These are phyloP conservation scores for Agriopis marginaria DNA, from an alignment of 2,888 invertebrate species.

Conservation along the genomic window DNA sequence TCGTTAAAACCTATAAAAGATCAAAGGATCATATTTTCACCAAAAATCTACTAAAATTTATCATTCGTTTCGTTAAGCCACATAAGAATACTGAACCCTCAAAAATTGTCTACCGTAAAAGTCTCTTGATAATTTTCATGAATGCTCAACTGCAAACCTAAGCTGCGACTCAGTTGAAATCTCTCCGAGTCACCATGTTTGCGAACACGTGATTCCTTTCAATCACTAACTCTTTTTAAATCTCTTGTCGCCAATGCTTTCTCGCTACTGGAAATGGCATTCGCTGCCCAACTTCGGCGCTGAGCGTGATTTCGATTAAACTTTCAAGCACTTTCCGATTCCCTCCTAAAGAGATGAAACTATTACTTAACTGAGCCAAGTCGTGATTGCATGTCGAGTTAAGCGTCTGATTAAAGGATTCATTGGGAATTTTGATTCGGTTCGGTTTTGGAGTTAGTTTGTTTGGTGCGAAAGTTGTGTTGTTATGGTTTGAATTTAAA, in stretches of 20 bases:
- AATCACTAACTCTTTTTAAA: constrained; percentile 36
- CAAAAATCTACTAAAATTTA: too few relatives aligned
- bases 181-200: constrained; percentile 11
- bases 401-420: constrained; percentile 35
- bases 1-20: too few relatives aligned
- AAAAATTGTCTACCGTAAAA: not conserved
- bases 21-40: too few relatives aligned
- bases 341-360: constrained; percentile 42
- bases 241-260: constrained; percentile 32
- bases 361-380: constrained; percentile 41
- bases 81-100: too few relatives aligned
- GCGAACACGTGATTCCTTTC: constrained; percentile 32
- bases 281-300: constrained; percentile 35
- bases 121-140: not conserved
- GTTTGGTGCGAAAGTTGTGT: constrained; percentile 24
- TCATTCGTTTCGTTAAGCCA: too few relatives aligned
- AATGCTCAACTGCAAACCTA: constrained; percentile 5
- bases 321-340: constrained; percentile 45
- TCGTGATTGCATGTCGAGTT: constrained; percentile 35
- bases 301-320: constrained; percentile 48
- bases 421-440: constrained; percentile 33
- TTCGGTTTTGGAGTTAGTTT: constrained; percentile 25
- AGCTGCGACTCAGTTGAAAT: constrained; percentile 7
- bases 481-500: constrained; percentile 31
- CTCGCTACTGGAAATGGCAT: constrained; percentile 38